Conservation (phyloP, 2,888 invertebrate genomes). For the Catotricha subobsoleta region DNA sequence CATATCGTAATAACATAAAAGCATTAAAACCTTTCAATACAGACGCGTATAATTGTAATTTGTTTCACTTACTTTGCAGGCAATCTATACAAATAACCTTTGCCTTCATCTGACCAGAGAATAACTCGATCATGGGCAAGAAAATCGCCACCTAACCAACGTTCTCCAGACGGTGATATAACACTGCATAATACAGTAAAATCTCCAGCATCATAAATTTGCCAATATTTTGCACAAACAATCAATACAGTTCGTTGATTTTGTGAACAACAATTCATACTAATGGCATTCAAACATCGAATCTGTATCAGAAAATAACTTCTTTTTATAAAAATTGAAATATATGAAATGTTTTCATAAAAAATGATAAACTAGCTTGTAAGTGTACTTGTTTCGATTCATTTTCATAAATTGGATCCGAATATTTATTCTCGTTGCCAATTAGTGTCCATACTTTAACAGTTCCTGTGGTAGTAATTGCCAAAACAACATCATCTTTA, state of each 20-base stretch:
- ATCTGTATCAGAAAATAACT: too few relatives aligned
- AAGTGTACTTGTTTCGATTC: constrained; percentile 97
- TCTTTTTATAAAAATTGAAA: too few relatives aligned
- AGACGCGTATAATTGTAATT: not conserved
- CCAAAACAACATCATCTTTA: constrained; percentile 89
- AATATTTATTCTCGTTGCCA: constrained; percentile 72
- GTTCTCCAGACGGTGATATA: constrained; percentile 69
- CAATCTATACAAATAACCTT: constrained; percentile 85
- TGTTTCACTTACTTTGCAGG: constrained; percentile 71
- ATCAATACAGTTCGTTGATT: constrained; percentile 94
- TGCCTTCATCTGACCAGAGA: constrained; percentile 91
- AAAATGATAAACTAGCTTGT: too few relatives aligned
- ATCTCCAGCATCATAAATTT: constrained; percentile 76
- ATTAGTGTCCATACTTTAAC: constrained; percentile 94
- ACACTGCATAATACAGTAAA: constrained; percentile 90
- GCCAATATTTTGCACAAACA: constrained; percentile 94
- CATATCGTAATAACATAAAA: too few relatives aligned
- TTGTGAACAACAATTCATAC: constrained; percentile 82
- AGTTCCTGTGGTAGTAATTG: constrained; percentile 86
- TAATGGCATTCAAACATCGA: constrained; percentile 80
- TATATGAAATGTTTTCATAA: too few relatives aligned
- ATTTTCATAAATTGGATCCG: constrained; percentile 82
- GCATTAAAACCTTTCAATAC: not conserved
- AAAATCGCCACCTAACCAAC: constrained; percentile 94
- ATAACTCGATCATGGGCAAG: constrained; percentile 79